Evolutionary conservation across 2,797 vertebrate species (phyloP), one percentile per base, ranked within the genome.

Genomic region (Enoplosus armatus): DNA sequence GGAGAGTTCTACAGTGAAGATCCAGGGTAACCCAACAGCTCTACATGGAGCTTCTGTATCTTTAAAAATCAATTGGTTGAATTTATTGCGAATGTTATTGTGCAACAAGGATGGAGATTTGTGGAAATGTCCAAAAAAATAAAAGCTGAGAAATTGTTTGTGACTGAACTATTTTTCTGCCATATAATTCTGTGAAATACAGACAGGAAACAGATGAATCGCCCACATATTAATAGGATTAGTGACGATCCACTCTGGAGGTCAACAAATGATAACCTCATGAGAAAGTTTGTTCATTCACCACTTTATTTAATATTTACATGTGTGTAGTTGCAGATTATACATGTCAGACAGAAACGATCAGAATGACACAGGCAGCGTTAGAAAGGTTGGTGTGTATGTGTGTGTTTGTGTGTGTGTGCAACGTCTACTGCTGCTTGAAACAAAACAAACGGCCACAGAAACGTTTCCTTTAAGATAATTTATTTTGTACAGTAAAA

Each of bases 401-500:
- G 33, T 24, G 47, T 9, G 9, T 8, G 22, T 41, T 33, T 31
- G 33, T 24, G 33, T 11, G 22, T 35, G 22, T 61, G 53, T 37
- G 47, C 8, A 10, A 11, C 20, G 18, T 33, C 9, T n/a, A 1
- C 33, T 14, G 16, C 12, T 35, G 33, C 41, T 50, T 16, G 1
- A 71, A 77, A 77, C 37, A 82, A 83, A 73, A 72, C 18, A 45
- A 63, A 81, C 3, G 2, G 6, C 18, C 73, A 77, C 72, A 41
- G 5, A 27, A 9, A 24, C n/a, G 66, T 48, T 79, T 90, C 76
- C 29, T 88, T 90, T 82, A 72, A 90, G 75, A 95, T 93, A 93
- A 94, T 94, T 93, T 95, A 94, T 94, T 93, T 94, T 94, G 79
- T 94, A 95, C 91, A 94, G 83, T 94, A 92, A 92, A 95, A 94